Evolutionary conservation across 2,888 invertebrate genomes (phyloP).

Genomic region (Neoascia interrupta): DNA sequence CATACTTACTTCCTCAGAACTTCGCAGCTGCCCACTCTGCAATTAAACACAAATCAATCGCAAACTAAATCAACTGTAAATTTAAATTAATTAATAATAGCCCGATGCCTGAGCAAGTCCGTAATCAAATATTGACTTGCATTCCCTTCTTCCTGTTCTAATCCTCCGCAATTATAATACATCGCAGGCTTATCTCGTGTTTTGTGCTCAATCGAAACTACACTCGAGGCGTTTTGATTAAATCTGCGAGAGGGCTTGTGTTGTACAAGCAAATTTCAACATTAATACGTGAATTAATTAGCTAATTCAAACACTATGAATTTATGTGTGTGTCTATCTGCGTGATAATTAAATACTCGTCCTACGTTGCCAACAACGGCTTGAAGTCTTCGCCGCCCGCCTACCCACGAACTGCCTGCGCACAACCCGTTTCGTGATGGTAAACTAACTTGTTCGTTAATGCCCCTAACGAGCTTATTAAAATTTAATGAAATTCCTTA

Average conservation of each 20-base stretch:
- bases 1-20: too few species aligned
- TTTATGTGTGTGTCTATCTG: constrained; percentile 47
- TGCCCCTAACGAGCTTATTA: constrained; percentile 69
- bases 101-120: constrained; percentile 22
- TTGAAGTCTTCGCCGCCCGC: constrained; percentile 3
- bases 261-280: constrained; percentile 59
- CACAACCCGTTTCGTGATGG: constrained; percentile 30
- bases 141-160: not conserved
- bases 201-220: constrained; percentile 28
- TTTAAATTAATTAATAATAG: constrained; percentile 57
- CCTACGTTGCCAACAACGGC: constrained; percentile 13
- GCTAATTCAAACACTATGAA: constrained; percentile 67
- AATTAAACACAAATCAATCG: not conserved
- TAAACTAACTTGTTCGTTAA: constrained; percentile 62
- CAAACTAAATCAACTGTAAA: constrained; percentile 51
- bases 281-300: constrained; percentile 68
- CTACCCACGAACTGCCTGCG: constrained; percentile 1
- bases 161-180: not conserved
- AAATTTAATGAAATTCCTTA: constrained; percentile 69
- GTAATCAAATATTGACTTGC: constrained; percentile 47
- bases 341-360: constrained; percentile 63
- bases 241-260: constrained; percentile 42
- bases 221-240: constrained; percentile 59
- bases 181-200: constrained; percentile 35
- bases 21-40: too few species aligned